phyloP scores from a whole-genome alignment of 1,140 invertebrate genomes.

The Drosophila hydei region DNA sequence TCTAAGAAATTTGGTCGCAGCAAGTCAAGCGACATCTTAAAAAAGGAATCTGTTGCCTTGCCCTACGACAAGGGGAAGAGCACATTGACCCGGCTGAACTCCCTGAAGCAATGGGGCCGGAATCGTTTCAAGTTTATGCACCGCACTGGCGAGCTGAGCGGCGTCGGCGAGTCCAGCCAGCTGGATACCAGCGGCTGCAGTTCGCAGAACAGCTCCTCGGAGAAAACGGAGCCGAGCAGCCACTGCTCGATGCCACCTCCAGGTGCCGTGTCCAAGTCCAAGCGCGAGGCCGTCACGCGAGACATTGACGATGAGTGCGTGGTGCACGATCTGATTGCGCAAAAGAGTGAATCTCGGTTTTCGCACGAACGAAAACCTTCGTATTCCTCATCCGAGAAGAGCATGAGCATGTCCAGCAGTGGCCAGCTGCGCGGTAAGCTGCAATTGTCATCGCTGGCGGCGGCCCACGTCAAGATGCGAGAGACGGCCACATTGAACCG shows the following conservation, averaged over 20 bases:
- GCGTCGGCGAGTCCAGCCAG: slow-evolving; percentile 46
- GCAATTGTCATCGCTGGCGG: slow-evolving; percentile 51
- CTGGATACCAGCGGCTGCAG: slow-evolving; percentile 84
- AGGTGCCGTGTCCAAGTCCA: slow-evolving; percentile 12
- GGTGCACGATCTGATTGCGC: slow-evolving; percentile 85
- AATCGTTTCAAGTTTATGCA: slow-evolving; percentile 90
- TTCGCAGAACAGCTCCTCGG: slow-evolving; percentile 73
- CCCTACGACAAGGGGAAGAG: slow-evolving; percentile 85
- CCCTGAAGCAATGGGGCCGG: slow-evolving; percentile 92
- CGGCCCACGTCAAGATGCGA: slow-evolving; percentile 87
- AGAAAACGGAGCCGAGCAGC: slow-evolving; percentile 56
- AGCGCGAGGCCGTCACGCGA: slow-evolving; percentile 25
- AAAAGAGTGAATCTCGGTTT: slow-evolving; percentile 83
- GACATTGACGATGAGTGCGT: slow-evolving; percentile 86
- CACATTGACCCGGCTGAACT: slow-evolving; percentile 90
- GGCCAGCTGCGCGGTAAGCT: slow-evolving; percentile 77
- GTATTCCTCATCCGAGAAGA: slow-evolving; percentile 89
- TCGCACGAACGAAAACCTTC: slow-evolving; percentile 90
- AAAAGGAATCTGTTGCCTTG: slow-evolving; percentile 84
- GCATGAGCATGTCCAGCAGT: slow-evolving; percentile 84
- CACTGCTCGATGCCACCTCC: slow-evolving; percentile 24
- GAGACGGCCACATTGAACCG: slow-evolving; percentile 87
- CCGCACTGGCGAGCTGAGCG: slow-evolving; percentile 84
- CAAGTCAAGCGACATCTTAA: slow-evolving; percentile 89
- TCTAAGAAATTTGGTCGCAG: slow-evolving; percentile 85